Base-by-base conservation (phyloP, 2,113 vertebrate species). In the Apodemus speciosus region DNA sequence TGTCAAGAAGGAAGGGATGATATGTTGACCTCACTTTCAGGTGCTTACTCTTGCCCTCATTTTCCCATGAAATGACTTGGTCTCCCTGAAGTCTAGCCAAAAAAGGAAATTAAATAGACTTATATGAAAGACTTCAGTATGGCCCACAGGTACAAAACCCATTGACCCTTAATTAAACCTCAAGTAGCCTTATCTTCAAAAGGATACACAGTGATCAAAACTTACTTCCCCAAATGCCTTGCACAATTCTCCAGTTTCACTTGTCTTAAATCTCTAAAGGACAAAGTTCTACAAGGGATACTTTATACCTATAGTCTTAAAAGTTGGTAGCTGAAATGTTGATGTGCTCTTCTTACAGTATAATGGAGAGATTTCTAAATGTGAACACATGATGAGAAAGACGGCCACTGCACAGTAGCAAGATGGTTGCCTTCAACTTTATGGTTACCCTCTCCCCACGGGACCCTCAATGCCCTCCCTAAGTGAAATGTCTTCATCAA, bases 1-100 rank as follows among this genome's bases (percentile, higher is more conserved):
- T 76, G n/a, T 84, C 80, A 85, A 88, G 38, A 60, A 89, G 81
- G 7, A 91, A 85, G 15, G 64, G 8, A 10, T 95, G 9, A 86
- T n/a, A 79, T 20, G 60, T 11, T 75, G n/a, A 71, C 38, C 20
- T 68, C 64, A 14, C 23, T 20, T 38, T 6, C 14, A 35, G 49
- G 20, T 73, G 72, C 27, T 75, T 25, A 86, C 13, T 32, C 18
- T n/a, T 71, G 2, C n/a, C 18, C 58, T 81, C 23, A 86, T 21
- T 21, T 68, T 89, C 43, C 6, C 4, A 16, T 1, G 14, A 69
- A 13, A 92, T 87, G 56, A 75, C 23, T 69, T 72, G 30, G 21
- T 71, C 40, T 84, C 18, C 38, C 35, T 60, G 30, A 49, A 3
- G 40, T 64, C 11, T 40, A 18, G n/a, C 40, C 23, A 83, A 49